Evolutionary conservation across 2,888 invertebrate genomes (phyloP).

Genomic region (Prenolepis imparis): DNA sequence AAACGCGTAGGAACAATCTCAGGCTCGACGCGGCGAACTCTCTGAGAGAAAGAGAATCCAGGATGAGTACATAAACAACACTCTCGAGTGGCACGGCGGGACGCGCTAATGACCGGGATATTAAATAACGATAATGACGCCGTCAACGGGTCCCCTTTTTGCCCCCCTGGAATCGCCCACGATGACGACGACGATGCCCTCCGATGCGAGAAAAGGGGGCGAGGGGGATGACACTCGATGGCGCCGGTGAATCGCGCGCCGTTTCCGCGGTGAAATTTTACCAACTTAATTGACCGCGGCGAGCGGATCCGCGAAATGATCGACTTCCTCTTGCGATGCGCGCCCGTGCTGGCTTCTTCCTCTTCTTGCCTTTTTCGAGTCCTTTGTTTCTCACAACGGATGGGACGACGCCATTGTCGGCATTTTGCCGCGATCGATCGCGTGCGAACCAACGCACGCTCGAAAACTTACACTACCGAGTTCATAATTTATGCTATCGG

Average conservation of each 20-base stretch:
- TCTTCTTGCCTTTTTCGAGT: constrained; percentile 10
- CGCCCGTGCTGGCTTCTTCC: background rate
- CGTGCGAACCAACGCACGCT: constrained; percentile 41
- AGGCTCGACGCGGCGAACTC: constrained; percentile 64
- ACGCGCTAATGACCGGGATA: constrained; percentile 86
- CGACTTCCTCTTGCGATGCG: constrained; percentile 59
- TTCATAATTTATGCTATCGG: constrained; percentile 25
- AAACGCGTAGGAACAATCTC: constrained; percentile 70
- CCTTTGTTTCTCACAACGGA: constrained; percentile 35
- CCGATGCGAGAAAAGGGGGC: constrained; percentile 16
- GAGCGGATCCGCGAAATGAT: constrained; percentile 72
- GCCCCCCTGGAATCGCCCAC: constrained; percentile 67
- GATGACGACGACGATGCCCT: constrained; percentile 60
- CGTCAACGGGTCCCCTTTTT: constrained; percentile 79
- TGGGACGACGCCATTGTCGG: constrained; percentile 17
- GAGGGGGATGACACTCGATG: constrained; percentile 57
- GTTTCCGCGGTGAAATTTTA: constrained; percentile 78
- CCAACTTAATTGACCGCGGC: constrained; percentile 83
- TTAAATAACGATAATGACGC: constrained; percentile 86
- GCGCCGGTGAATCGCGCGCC: constrained; percentile 65
- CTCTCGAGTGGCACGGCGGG: constrained; percentile 82
- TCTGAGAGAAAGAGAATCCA: constrained; percentile 56
- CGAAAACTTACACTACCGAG: constrained; percentile 37
- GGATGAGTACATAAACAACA: constrained; percentile 84
- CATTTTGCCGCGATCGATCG: constrained; percentile 45